Percentiles rank a stretch among this genome's conserved stretches.
Evolutionary conservation across 2,797 vertebrate genomes (phyloP).

Genomic region (Galago senegalensis): DNA sequence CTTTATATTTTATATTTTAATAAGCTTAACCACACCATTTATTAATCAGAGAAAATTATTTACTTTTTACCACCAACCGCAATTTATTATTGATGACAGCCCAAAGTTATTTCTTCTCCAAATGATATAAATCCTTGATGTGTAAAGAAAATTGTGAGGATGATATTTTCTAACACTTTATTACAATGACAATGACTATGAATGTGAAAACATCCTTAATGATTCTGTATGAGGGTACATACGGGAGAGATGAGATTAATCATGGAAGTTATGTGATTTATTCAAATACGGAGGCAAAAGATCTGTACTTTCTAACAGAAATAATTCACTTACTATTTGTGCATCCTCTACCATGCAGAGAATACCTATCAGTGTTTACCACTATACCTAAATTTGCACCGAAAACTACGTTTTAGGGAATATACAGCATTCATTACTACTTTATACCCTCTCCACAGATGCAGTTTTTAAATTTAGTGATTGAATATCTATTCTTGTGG

Average conservation of each 20-base stretch:
- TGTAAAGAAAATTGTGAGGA: background rate
- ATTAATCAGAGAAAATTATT: slow-evolving; percentile 20
- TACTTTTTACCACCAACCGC: background rate
- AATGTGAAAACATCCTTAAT: background rate
- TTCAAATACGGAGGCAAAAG: background rate
- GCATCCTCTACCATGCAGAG: background rate
- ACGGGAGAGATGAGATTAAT: background rate
- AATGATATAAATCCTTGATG: background rate
- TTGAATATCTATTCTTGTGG: background rate
- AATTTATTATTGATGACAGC: slow-evolving; percentile 19
- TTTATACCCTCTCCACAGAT: background rate
- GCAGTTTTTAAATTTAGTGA: background rate
- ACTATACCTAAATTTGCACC: background rate
- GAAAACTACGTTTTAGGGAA: background rate
- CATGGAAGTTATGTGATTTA: background rate
- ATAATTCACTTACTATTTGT: background rate
- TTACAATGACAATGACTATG: background rate
- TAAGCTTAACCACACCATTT: background rate
- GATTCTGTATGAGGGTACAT: background rate
- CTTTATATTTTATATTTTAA: slow-evolving; percentile 41
- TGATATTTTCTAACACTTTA: background rate
- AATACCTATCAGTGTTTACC: background rate
- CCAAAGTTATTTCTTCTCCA: background rate
- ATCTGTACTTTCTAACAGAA: slow-evolving; percentile 7
- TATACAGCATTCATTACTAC: no score